Percentiles rank a stretch among this genome's conserved stretches.
These are phyloP conservation scores for Mayetiola destructor DNA, from an alignment of 2,888 invertebrate genomes.

Conservation along the genomic window DNA sequence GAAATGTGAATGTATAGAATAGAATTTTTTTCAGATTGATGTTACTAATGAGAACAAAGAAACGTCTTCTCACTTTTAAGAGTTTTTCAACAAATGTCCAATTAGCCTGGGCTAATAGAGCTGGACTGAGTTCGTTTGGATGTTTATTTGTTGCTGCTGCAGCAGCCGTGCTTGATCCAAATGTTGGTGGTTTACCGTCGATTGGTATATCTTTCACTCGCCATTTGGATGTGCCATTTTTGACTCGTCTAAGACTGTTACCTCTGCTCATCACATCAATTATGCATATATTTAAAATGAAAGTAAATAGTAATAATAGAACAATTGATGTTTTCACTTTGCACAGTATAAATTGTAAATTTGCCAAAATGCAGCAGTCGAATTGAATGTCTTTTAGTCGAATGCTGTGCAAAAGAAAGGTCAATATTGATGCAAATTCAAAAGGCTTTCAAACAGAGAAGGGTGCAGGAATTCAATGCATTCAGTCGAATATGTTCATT, in stretches of 20 bases:
- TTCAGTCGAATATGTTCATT: no score
- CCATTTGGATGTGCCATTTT: slow-evolving; percentile 45
- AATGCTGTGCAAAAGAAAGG: no score
- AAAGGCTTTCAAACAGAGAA: no score
- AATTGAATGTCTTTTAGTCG: no score
- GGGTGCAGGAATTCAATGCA: no score
- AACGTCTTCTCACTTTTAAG: slow-evolving; percentile 53
- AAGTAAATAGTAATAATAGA: no score
- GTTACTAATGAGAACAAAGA: background rate
- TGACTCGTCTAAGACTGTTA: slow-evolving; percentile 45
- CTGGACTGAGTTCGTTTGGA: slow-evolving; percentile 49
- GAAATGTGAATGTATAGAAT: background rate
- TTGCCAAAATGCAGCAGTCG: no score
- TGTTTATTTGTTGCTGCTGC: slow-evolving; percentile 26
- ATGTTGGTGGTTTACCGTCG: slow-evolving; percentile 32
- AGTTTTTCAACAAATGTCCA: slow-evolving; percentile 96
- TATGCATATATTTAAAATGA: no score
- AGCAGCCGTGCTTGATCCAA: slow-evolving; percentile 16
- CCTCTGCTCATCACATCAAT: no score
- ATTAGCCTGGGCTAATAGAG: slow-evolving; percentile 88
- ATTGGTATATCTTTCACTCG: slow-evolving; percentile 47
- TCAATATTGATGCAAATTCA: no score
- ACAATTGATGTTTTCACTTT: no score
- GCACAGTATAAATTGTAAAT: no score
- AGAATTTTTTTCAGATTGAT: background rate